Evolutionary conservation across 2,888 invertebrate species (phyloP), one percentile per base, ranked within the genome.

Genomic region (Beris chalybata): DNA sequence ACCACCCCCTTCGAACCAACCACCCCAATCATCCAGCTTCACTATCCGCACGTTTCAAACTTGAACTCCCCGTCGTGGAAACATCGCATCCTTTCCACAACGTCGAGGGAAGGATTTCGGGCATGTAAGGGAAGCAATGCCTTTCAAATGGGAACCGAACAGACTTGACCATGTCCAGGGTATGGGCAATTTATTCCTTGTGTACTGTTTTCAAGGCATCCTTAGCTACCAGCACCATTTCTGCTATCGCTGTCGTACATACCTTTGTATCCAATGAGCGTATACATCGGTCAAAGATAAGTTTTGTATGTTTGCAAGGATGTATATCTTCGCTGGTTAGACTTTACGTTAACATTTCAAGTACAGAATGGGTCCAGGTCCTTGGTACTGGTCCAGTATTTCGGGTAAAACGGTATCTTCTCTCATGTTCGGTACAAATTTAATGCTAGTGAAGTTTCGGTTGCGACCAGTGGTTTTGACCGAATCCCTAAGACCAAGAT

Each of bases 121-220:
- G 53, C 68, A 68, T 70, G 69, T 68, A 72, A 71, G 72, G 71
- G 72, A 72, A 71, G 70, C 71, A 71, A 71, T 71, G 72, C 70
- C 71, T 72, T 72, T 70, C 71, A 70, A 72, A 72, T 71, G 69
- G 71, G 68, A 67, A 72, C 70, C 70, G 70, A 70, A 71, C 61
- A 61, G 70, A 66, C 69, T 69, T 71, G 70, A 70, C 71, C 69
- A 67, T 69, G 64, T 71, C 67, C 69, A 64, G 66, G 66, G 71
- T 68, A 69, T 72, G 72, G 69, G 70, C 70, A 71, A 72, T 72
- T 72, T 72, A 72, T 71, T 71, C 70, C 72, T 71, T 71, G 70
- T 70, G 70, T 72, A 70, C 70, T 69, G 69, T 71, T 69, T 69
- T 69, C 71, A 69, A 69, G 70, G 71, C 70, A 71, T 68, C 68